Conservation (phyloP, 2,113 vertebrate species). For the Cynocephalus volans region DNA sequence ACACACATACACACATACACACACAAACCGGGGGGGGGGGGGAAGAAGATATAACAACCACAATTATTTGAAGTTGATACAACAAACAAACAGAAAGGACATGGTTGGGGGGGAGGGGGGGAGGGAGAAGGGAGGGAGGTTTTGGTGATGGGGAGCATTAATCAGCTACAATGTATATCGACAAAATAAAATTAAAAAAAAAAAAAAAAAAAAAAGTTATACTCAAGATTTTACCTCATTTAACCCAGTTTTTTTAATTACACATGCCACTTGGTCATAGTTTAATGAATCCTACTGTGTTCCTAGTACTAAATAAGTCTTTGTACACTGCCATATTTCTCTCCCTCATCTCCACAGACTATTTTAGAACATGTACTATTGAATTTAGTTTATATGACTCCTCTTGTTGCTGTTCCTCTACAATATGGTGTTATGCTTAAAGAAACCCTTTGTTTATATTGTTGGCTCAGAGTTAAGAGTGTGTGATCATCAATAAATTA, state of each 20-base stretch:
- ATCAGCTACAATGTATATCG: too few relatives aligned
- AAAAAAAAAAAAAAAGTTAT: too few relatives aligned
- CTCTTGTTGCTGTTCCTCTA: background rate
- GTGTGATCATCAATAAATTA: background rate
- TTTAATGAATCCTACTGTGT: background rate
- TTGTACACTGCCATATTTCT: background rate
- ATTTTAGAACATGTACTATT: background rate
- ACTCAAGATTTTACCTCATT: background rate
- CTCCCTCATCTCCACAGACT: accelerated
- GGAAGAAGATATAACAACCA: too few relatives aligned
- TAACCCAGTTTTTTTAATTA: slow-evolving; percentile 30
- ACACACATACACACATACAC: too few relatives aligned
- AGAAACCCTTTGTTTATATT: slow-evolving; percentile 31
- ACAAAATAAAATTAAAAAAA: too few relatives aligned
- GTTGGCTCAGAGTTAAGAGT: background rate
- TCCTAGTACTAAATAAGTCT: background rate
- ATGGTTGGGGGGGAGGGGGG: too few relatives aligned
- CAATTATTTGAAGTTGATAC: too few relatives aligned
- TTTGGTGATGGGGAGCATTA: too few relatives aligned
- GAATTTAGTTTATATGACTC: background rate
- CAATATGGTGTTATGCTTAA: background rate
- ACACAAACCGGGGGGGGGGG: too few relatives aligned
- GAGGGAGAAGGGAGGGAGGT: too few relatives aligned
- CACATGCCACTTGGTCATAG: background rate
- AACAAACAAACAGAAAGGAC: too few relatives aligned